Conservation (phyloP, 2,888 invertebrate genomes). For the Congeria kusceri region DNA sequence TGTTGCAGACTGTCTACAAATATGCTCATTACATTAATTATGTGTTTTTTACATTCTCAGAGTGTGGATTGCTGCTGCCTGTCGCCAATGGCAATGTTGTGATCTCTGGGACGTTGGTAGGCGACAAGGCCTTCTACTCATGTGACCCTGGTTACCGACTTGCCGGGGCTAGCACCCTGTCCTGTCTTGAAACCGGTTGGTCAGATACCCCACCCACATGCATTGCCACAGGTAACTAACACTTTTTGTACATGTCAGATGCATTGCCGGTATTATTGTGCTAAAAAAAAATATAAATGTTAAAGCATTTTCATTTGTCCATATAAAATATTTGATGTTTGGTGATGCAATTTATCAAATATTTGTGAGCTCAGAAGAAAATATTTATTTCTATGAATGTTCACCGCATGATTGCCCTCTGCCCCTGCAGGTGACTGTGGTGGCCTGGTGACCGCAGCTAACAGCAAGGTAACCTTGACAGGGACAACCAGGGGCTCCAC, state of each 20-base stretch:
- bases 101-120: constrained; percentile 32
- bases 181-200: constrained; percentile 38
- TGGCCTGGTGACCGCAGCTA: constrained; percentile 8
- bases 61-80: constrained; percentile 31
- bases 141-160: constrained; percentile 42
- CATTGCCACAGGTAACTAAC: constrained; percentile 12
- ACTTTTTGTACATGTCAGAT: not conserved
- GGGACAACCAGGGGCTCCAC: constrained; percentile 17
- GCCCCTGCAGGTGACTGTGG: constrained; percentile 45
- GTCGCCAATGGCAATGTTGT: constrained; percentile 26
- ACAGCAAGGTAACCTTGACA: constrained; percentile 25
- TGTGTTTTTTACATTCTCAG: constrained; percentile 10
- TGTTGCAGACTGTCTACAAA: no score
- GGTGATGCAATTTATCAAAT: no score
- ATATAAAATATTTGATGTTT: no score
- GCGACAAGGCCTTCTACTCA: constrained; percentile 17
- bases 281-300: no score
- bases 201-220: constrained; percentile 31
- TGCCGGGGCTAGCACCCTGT: constrained; percentile 12
- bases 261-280: no score
- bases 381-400: no score
- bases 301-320: no score
- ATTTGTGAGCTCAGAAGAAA: no score
- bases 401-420: no score
- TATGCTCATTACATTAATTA: no score